Evolutionary conservation across 2,113 vertebrate genomes (phyloP), one percentile per base, ranked within the genome.

Genomic region (Trogon melanurus): DNA sequence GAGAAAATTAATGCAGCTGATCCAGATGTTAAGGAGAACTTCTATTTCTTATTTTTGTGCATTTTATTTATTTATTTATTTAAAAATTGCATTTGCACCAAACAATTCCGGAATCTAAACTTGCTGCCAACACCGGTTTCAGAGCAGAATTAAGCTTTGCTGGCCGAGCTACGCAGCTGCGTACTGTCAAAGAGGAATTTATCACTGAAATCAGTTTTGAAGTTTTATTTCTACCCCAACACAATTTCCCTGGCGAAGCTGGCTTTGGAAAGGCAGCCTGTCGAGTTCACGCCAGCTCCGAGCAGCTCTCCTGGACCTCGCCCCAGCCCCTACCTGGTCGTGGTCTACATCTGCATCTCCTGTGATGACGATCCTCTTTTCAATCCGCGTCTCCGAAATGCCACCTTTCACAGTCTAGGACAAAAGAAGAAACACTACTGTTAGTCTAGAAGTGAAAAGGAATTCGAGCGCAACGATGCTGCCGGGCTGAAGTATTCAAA

Each of bases 291-390:
- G 50, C 58, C 72, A 79, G 19, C 27, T 76, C 58, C 22, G 10
- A 72, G 57, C 14, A 78, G 82, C 48, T 29, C 11, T 53, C 76
- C 0, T 12, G 54, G 61, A 20, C 36, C 3, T 4, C 7, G 27
- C 3, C 22, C 60, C 51, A 61, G n/a, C 44, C 70, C 97, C 88
- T 91, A 99, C 99, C 99, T 99, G 99, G 97, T 99, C 99, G 3
- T 99, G 99, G 97, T 99, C 99, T 70, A 99, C 98, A 91, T 99
- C 99, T 9, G 98, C 98, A 96, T 99, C 99, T 91, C 99, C 99
- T 16, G 99, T 99, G 96, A 99, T 99, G 93, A 99, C 99, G 69
- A 99, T 99, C 97, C 99, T 98, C 97, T 99, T 99, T 90, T 99
- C 99, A 89, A 99, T 99, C 81, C 99, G 97, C 2, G 99, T 99